Evolutionary conservation across 1,140 invertebrate species (phyloP).

Genomic region (Cepaea nemoralis): DNA sequence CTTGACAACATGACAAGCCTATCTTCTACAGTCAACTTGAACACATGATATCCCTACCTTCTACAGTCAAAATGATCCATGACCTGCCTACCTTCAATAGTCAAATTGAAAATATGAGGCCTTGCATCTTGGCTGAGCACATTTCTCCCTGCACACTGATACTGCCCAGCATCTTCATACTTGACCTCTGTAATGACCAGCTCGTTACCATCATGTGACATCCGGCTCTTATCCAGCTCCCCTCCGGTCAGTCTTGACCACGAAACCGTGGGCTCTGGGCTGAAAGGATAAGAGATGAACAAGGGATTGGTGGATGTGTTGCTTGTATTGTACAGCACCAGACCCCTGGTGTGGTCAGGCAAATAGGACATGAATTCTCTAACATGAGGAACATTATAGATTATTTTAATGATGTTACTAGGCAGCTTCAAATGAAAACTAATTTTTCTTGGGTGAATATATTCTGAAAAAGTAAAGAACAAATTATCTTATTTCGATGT

Average conservation of each 20-base stretch:
- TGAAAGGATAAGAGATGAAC: constrained; percentile 16
- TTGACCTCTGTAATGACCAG: constrained; percentile 56
- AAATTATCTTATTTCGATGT: too few species aligned
- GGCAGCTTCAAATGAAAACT: too few species aligned
- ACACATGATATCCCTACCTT: too few species aligned
- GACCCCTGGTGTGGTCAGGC: neutral
- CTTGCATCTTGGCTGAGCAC: neutral
- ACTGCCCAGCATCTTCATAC: constrained; percentile 60
- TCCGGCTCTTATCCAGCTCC: constrained; percentile 32
- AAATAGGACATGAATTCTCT: neutral
- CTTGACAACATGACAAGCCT: too few species aligned
- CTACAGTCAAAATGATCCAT: too few species aligned
- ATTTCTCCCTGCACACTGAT: constrained; percentile 60
- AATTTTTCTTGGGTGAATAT: too few species aligned
- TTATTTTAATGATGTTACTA: too few species aligned
- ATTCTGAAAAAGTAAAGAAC: too few species aligned
- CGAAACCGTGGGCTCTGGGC: constrained; percentile 49
- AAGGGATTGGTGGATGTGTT: too few species aligned
- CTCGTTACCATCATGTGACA: constrained; percentile 48
- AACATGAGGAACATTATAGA: too few species aligned
- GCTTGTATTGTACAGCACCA: neutral
- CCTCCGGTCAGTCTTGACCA: constrained; percentile 46
- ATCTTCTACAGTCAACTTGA: too few species aligned
- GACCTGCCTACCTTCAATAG: constrained; percentile 55
- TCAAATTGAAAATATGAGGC: constrained; percentile 45